Base-by-base conservation (phyloP, 2,888 invertebrate species). In the Rapana venosa region DNA sequence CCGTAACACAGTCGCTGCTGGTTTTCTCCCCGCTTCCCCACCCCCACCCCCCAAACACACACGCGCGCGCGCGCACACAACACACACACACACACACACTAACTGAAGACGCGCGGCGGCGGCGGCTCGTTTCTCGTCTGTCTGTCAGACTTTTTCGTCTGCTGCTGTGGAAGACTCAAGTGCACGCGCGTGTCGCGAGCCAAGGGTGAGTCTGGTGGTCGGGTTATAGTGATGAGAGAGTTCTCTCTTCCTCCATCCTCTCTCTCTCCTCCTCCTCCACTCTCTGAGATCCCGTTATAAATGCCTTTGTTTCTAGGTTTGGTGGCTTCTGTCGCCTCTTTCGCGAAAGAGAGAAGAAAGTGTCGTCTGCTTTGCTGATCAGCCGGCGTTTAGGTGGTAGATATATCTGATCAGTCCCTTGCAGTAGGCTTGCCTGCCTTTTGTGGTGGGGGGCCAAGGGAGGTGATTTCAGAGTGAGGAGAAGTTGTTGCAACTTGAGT, bases 221-320 rank as follows among this genome's bases (percentile, higher is more conserved):
- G 8, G 58, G 58, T 58, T 8, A 58, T 70, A 5, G 70, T 70
- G 22, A 22, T 70, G 22, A 5, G 11, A 5, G 15, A 17, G 11
- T 22, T 70, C 70, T 70, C 26, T 70, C 70, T 70, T 22, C 15
- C 58, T 58, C 58, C n/a, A n/a, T 61, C 22, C 70, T 70, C 70
- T 70, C 70, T 70, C 26, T 26, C 70, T 26, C 70, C 22, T 5
- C 70, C 30, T 8, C 81, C 26, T 36, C 22, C 81, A 26, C 26
- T 35, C 81, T 22, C 81, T 1, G 36, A 36, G 81, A 81, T 81
- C 36, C 81, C 81, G 81, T 81, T 81, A 81, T 81, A 81, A 81
- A 81, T 81, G 81, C 81, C 81, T 81, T 81, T 81, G 81, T 81
- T 81, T 81, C 81, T 81, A 20, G 36, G 81, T 36, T 22, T 20